Conservation (phyloP, 2,888 invertebrate genomes). For the Nesidiocoris tenuis region DNA sequence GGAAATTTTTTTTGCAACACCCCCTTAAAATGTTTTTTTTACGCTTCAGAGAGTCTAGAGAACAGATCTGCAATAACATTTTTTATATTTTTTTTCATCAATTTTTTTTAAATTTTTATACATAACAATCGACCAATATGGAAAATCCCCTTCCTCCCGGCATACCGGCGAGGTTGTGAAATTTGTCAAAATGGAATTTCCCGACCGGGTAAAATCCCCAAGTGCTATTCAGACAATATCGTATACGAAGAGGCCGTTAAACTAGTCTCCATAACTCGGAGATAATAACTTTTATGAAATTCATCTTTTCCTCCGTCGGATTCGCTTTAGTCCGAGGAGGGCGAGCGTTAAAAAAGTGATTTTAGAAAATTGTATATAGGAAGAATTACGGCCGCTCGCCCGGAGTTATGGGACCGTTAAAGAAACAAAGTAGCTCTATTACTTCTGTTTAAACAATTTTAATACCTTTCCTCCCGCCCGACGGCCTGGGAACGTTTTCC, state of each 20-base stretch:
- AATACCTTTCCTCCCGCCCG: constrained; percentile 9
- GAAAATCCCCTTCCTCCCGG: too few species aligned
- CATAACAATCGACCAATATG: too few species aligned
- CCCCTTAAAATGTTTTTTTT: too few species aligned
- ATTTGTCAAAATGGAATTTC: too few species aligned
- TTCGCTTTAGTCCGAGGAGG: neutral
- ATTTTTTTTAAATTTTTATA: too few species aligned
- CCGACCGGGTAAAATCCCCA: too few species aligned
- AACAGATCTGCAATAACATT: too few species aligned
- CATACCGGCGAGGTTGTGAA: too few species aligned
- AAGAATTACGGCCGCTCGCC: constrained; percentile 14
- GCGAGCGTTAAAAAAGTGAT: constrained; percentile 22
- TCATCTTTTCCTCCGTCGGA: constrained; percentile 9
- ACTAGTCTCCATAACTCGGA: constrained; percentile 18
- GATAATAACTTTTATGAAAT: constrained; percentile 33
- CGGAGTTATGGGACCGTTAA: constrained; percentile 32
- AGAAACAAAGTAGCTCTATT: constrained; percentile 39
- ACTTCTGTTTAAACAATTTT: constrained; percentile 40
- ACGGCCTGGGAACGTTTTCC: neutral
- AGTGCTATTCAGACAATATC: neutral
- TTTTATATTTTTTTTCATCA: too few species aligned
- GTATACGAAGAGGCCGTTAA: constrained; percentile 3
- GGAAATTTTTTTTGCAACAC: too few species aligned
- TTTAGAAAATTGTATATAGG: constrained; percentile 37
- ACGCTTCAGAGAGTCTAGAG: too few species aligned